Evolutionary conservation across 2,888 invertebrate species (phyloP), one percentile per base, ranked within the genome.

Genomic region (Norana najaformis): DNA sequence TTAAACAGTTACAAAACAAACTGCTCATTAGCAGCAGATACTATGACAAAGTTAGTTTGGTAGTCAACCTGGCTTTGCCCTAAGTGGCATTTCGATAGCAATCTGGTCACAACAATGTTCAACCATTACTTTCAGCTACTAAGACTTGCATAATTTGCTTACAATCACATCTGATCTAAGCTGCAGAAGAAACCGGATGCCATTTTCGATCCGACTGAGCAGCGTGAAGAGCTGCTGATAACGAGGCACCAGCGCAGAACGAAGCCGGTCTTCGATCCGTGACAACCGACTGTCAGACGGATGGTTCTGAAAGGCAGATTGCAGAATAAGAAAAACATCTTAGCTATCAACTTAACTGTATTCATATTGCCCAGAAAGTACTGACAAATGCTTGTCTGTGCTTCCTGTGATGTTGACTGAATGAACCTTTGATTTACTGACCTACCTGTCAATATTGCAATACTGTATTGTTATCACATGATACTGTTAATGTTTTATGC

Each of bases 181-280:
- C 93, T 96, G 96, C 20, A 96, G 96, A 20, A 97, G 94, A 93
- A 96, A 96, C 93, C 96, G 96, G 13, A 97, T 96, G 16, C 97
- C 97, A 90, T 96, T 95, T 92, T 96, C 96, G 23, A 96, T 93
- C 91, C 96, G 95, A 88, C 96, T 96, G 92, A 96, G 93, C 90
- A 94, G 93, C 82, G 93, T 93, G 91, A 95, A 94, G 2, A 96
- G 94, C 95, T 96, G 96, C 88, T 96, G 95, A 93, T 96, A 96
- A 35, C 95, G 95, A 0, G 96, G 96, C 47, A 95, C 95, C 20
- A 96, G 94, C 4, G 95, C 94, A 92, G 94, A 94, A 92, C 96
- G 95, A 88, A 96, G 93, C 90, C 95, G 95, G 89, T 95, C 95
- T 90, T 94, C 93, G 8, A 93, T 91, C 90, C 92, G 92, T 88